These are phyloP conservation scores for Drosophila dives DNA, from an alignment of 2,888 invertebrate species.

Conservation along the genomic window DNA sequence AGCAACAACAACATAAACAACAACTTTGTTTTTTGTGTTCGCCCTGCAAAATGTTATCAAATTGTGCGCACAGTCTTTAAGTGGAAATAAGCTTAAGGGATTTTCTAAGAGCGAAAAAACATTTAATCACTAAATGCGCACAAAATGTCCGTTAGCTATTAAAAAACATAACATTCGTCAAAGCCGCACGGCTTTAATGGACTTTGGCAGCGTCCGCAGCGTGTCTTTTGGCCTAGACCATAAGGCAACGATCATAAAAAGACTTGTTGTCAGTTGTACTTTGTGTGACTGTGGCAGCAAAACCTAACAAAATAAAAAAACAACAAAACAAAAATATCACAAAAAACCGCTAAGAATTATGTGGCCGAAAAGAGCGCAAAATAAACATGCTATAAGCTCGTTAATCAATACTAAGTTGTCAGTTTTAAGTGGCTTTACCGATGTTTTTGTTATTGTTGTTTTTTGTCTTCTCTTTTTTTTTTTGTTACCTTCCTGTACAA, in stretches of 20 bases:
- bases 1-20: neutral
- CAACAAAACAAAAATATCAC: slow-evolving; percentile 18
- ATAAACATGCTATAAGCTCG: slow-evolving; percentile 79
- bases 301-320: slow-evolving; percentile 17
- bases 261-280: slow-evolving; percentile 67
- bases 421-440: slow-evolving; percentile 71
- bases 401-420: slow-evolving; percentile 81
- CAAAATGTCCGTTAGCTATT: slow-evolving; percentile 42
- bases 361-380: slow-evolving; percentile 63
- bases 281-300: slow-evolving; percentile 29
- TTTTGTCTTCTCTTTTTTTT: neutral
- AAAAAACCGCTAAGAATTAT: slow-evolving; percentile 42
- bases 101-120: slow-evolving; percentile 49
- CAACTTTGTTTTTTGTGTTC: neutral
- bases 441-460: slow-evolving; percentile 31
- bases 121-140: slow-evolving; percentile 51
- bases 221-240: slow-evolving; percentile 41
- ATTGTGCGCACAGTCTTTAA: slow-evolving; percentile 34
- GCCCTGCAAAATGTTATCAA: slow-evolving; percentile 45
- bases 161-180: slow-evolving; percentile 41
- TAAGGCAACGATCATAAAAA: slow-evolving; percentile 69
- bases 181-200: slow-evolving; percentile 65
- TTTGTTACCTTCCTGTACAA: slow-evolving; percentile 11
- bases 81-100: slow-evolving; percentile 34
- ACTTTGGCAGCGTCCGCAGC: slow-evolving; percentile 57